These are phyloP conservation scores for Percina caprodes DNA, from an alignment of 2,113 vertebrate species.

Conservation along the genomic window DNA sequence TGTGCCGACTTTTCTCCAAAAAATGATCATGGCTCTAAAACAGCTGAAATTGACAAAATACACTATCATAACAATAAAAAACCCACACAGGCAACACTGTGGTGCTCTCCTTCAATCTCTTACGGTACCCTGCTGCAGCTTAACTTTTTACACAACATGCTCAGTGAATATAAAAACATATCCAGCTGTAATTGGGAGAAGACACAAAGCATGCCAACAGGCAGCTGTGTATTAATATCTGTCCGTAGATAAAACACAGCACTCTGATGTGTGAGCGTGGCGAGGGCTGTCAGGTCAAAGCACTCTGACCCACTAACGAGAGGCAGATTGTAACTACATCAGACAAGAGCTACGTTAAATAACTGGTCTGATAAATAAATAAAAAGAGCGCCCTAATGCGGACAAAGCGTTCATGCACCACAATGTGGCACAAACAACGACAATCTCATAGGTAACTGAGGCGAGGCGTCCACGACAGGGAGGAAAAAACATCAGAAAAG, in stretches of 20 bases:
- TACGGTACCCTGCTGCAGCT: slow-evolving; percentile 23
- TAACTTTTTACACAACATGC: slow-evolving; percentile 5
- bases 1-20: background rate
- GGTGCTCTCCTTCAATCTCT: slow-evolving; percentile 1
- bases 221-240: slow-evolving; percentile 23
- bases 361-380: slow-evolving; percentile 65
- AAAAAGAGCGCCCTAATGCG: slow-evolving; percentile 40
- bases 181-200: slow-evolving; percentile 10
- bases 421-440: slow-evolving; percentile 22
- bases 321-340: slow-evolving; percentile 55
- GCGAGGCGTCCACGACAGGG: background rate
- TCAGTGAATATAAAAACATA: background rate
- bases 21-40: background rate
- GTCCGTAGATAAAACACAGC: slow-evolving; percentile 8
- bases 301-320: slow-evolving; percentile 65
- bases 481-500: slow-evolving; percentile 8
- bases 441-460: background rate
- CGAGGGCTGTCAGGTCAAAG: slow-evolving; percentile 47
- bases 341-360: slow-evolving; percentile 61
- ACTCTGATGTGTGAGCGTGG: slow-evolving; percentile 23
- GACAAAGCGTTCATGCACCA: slow-evolving; percentile 37
- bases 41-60: slow-evolving; percentile 5
- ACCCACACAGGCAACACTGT: background rate
- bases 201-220: slow-evolving; percentile 23
- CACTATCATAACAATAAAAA: background rate